Base-by-base conservation (phyloP, 1,140 invertebrate genomes). In the Drosophila nasuta region DNA sequence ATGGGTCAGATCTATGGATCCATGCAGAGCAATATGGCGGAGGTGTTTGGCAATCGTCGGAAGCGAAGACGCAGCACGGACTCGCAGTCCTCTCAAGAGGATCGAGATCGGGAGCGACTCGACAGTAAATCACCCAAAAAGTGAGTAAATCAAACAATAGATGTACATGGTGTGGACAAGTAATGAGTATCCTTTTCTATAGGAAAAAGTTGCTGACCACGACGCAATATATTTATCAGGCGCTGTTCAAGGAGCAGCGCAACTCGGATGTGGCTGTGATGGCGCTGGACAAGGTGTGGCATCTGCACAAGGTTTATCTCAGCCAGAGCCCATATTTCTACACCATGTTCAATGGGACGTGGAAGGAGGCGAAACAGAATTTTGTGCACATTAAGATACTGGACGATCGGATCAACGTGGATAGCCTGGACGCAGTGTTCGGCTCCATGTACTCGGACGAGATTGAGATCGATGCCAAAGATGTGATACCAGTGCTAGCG, bases 301-400 rank as follows among this genome's bases (percentile, higher is more conserved):
- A 95, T 80, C 92, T 97, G 17, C 96, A 97, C 91, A 96, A 96
- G 94, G 94, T 97, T 17, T 97, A 97, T 91, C 93, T 97, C 43
- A 95, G 94, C 81, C 96, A 97, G 94, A 97, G 96, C 83, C 96
- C 96, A 2, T 97, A 97, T 91, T 97, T 97, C 93, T 94, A 94
- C 10, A 96, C 96, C 87, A 97, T 97, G 96, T 97, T 97, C 93
- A 96, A 95, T 85, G 96, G 96, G 5, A 94, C 95, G 8, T 97
- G 97, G 97, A 94, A 94, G 83, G 97, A 97, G 92, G 94, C 95
- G 3, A 94, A 94, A 58, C 94, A 96, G 92, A 94, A 94, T 63
- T 93, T 94, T 56, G 94, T 97, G 46, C 93, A 93, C 45, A 95
- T 97, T 63, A 94, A 96, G 92, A 95, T 97, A 30, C 93, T 95